Percentiles rank a stretch among this genome's conserved stretches.
These are phyloP conservation scores for Meles meles DNA, from an alignment of 2,113 vertebrate genomes.

Conservation along the genomic window DNA sequence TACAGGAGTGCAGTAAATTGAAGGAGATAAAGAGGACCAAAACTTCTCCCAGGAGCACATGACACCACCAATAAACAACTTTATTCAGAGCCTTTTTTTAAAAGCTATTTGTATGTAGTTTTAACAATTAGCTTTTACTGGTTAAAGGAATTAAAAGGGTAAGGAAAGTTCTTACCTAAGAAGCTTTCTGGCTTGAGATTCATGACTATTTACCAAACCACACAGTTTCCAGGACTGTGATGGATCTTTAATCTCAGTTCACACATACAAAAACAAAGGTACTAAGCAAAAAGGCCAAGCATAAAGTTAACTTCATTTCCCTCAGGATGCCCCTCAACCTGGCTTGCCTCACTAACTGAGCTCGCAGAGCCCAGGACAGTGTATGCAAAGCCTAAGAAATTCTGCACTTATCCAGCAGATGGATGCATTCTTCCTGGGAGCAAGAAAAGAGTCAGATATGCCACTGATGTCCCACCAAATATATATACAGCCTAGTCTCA, in stretches of 20 bases:
- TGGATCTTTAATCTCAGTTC: slow-evolving; percentile 5
- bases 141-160: background rate
- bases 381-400: background rate
- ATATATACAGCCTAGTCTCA: background rate
- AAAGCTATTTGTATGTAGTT: background rate
- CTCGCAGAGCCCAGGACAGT: background rate
- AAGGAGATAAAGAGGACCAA: background rate
- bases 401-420: background rate
- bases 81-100: background rate
- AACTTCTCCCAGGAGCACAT: background rate
- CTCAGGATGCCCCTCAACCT: background rate
- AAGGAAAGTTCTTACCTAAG: background rate
- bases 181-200: background rate
- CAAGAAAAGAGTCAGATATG: background rate
- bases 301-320: background rate
- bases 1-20: background rate
- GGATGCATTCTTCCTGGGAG: background rate
- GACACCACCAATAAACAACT: background rate
- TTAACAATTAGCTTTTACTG: background rate
- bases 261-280: background rate
- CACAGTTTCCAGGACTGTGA: background rate
- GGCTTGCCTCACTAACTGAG: background rate
- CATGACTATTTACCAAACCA: background rate
- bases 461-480: background rate
- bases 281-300: background rate